Conservation (phyloP, 2,797 vertebrate species). For the Diglossa cyanea region DNA sequence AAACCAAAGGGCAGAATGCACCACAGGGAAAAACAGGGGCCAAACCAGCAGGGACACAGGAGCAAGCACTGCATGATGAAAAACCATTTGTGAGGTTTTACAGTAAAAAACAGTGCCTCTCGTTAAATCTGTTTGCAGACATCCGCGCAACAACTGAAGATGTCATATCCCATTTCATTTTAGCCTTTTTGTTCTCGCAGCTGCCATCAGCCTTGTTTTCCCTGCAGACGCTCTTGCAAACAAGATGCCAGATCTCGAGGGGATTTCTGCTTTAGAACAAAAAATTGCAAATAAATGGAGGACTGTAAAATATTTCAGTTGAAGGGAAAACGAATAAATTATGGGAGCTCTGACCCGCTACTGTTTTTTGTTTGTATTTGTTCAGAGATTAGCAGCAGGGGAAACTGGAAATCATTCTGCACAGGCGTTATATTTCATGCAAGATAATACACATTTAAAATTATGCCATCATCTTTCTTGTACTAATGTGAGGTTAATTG, state of each 20-base stretch:
- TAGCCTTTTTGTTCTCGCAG: neutral
- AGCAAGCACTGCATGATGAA: neutral
- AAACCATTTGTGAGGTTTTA: neutral
- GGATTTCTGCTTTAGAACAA: constrained; percentile 29
- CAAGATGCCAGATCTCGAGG: constrained; percentile 33
- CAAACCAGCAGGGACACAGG: neutral
- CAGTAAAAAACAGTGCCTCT: neutral
- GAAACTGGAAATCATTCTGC: neutral
- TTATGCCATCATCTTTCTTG: constrained; percentile 1
- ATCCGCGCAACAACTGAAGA: neutral
- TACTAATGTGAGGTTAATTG: neutral
- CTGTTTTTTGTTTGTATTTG: constrained; percentile 40
- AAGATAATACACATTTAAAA: neutral
- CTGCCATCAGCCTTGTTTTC: constrained; percentile 13
- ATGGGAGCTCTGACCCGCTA: neutral
- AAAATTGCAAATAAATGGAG: constrained; percentile 53
- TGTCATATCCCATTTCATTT: constrained; percentile 25
- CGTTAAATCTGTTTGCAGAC: neutral
- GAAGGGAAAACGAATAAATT: constrained; percentile 34
- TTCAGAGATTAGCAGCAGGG: neutral
- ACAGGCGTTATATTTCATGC: neutral
- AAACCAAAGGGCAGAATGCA: neutral
- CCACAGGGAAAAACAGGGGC: neutral
- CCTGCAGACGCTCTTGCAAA: neutral
- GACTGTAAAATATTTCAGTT: constrained; percentile 23